Conservation (phyloP, 2,113 vertebrate genomes). For the Rostratula benghalensis region DNA sequence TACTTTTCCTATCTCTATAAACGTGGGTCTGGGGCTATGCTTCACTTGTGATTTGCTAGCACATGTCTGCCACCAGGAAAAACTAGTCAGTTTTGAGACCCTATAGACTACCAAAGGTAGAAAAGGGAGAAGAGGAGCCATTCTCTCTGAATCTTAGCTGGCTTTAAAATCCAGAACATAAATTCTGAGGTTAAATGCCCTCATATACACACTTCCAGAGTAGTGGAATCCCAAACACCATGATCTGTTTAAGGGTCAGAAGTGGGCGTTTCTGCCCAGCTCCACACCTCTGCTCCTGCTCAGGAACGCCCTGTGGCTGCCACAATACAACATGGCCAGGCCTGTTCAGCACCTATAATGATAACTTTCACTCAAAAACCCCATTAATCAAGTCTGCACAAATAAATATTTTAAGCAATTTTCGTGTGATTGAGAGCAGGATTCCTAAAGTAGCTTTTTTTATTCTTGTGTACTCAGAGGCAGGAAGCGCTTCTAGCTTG, state of each 20-base stretch:
- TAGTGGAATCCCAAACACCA: background rate
- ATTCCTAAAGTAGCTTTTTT: background rate
- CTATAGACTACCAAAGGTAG: background rate
- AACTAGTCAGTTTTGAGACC: background rate
- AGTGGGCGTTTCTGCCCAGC: too few relatives aligned
- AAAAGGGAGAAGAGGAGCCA: background rate
- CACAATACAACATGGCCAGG: rapidly evolving
- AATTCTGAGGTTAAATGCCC: background rate
- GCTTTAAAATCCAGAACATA: background rate
- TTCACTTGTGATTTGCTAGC: background rate
- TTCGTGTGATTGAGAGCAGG: background rate
- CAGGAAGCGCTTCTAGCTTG: background rate
- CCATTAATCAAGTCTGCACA: background rate
- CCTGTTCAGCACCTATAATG: background rate
- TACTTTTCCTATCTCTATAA: background rate
- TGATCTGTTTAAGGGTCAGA: background rate
- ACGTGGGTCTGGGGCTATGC: too few relatives aligned
- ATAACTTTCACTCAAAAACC: background rate
- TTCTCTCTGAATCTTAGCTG: background rate
- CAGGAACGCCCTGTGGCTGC: background rate
- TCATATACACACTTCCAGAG: background rate
- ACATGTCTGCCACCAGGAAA: background rate
- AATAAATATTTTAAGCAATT: background rate
- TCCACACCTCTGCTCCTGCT: background rate
- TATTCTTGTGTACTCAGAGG: background rate